A percentile compares a stretch with the other conserved stretches of the same genome.
Conservation (phyloP, 2,888 invertebrate genomes). For the Hecatera dysodea region DNA sequence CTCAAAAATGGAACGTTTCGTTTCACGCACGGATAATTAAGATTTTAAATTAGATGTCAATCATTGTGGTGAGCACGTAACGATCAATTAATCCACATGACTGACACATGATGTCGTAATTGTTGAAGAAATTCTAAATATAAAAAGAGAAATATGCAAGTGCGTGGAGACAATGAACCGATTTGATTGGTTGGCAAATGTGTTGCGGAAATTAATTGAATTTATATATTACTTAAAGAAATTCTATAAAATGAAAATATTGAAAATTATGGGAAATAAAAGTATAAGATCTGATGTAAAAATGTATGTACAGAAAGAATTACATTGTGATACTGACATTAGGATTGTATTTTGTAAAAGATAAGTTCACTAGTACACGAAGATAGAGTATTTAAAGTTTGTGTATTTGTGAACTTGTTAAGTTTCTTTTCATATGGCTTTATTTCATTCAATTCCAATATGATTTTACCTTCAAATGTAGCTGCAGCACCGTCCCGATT, state of each 20-base stretch:
- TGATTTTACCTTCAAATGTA: slow-evolving; percentile 64
- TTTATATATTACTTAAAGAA: neutral
- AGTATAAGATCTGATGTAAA: neutral
- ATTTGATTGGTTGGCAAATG: too few relatives aligned
- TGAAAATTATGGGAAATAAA: neutral
- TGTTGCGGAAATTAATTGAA: neutral
- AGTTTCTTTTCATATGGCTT: neutral
- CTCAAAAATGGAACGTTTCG: neutral
- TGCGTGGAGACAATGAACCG: neutral
- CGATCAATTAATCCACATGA: slow-evolving; percentile 9
- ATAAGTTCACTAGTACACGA: too few relatives aligned
- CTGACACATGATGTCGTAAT: neutral
- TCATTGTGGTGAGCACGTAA: slow-evolving; percentile 37
- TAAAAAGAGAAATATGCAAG: neutral
- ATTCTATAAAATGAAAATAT: neutral
- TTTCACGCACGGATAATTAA: slow-evolving; percentile 14
- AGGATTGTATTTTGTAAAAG: neutral
- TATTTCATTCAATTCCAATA: neutral
- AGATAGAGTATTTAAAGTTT: neutral
- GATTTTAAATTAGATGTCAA: slow-evolving; percentile 54
- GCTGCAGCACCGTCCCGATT: slow-evolving; percentile 60
- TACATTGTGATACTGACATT: neutral
- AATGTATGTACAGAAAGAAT: neutral
- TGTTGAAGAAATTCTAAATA: neutral
- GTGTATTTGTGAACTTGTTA: too few relatives aligned